phyloP scores from a whole-genome alignment of 1,140 invertebrate species.

The Campoletis sonorensis region DNA sequence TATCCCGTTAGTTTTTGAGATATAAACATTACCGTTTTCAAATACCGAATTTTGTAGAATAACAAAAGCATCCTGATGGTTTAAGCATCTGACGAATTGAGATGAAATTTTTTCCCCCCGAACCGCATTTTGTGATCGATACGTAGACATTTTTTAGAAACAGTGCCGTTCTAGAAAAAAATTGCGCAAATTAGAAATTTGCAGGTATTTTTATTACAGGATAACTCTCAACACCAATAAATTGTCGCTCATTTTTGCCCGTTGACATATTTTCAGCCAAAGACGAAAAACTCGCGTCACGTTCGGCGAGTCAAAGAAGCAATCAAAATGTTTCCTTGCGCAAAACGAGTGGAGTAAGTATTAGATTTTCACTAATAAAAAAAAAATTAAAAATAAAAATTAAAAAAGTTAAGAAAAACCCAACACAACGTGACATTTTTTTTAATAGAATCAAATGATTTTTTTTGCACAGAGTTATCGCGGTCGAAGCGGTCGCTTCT shows the following conservation, averaged over 20 bases:
- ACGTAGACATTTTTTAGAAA: too few relatives aligned
- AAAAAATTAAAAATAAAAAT: background rate
- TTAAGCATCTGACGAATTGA: too few relatives aligned
- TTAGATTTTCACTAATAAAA: conserved; percentile 5
- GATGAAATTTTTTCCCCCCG: too few relatives aligned
- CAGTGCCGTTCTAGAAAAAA: too few relatives aligned
- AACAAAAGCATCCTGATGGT: too few relatives aligned
- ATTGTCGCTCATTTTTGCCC: conserved; percentile 24
- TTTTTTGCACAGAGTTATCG: conserved; percentile 75
- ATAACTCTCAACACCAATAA: background rate
- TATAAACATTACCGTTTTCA: too few relatives aligned
- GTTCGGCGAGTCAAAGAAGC: conserved; percentile 69
- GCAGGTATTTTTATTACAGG: too few relatives aligned
- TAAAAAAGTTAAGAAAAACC: too few relatives aligned
- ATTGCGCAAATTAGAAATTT: too few relatives aligned
- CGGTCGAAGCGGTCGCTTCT: conserved; percentile 77
- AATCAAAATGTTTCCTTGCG: conserved; percentile 71
- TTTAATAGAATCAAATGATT: background rate
- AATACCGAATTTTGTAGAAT: too few relatives aligned
- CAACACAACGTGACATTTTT: background rate
- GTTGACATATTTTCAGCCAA: conserved; percentile 69
- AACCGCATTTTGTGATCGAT: too few relatives aligned
- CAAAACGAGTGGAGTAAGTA: conserved; percentile 75
- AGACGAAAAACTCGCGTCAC: conserved; percentile 73
- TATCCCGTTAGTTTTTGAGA: too few relatives aligned